Percentiles rank a stretch among this genome's conserved stretches.
These are phyloP conservation scores for Trachelus stipa DNA, from an alignment of 2,888 invertebrate genomes.

Conservation along the genomic window DNA sequence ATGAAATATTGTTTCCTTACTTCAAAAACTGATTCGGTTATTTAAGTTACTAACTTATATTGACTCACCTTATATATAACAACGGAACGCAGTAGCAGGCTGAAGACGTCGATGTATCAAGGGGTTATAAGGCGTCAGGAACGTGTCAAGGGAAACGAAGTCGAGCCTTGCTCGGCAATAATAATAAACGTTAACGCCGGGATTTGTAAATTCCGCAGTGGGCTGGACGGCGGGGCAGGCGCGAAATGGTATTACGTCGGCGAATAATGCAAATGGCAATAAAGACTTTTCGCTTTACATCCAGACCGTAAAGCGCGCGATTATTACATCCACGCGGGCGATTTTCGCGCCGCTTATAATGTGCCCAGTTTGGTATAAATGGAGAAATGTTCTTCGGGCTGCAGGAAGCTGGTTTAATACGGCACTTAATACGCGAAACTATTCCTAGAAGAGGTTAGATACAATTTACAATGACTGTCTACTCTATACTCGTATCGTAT, in stretches of 20 bases:
- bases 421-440: background rate
- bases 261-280: constrained; percentile 13
- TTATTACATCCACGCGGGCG: background rate
- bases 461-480: background rate
- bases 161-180: background rate
- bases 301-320: background rate
- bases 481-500: background rate
- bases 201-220: constrained; percentile 4
- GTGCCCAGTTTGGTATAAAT: background rate
- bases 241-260: constrained; percentile 2
- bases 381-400: background rate
- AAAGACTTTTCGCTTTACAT: constrained; percentile 5
- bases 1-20: background rate
- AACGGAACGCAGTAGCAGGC: background rate
- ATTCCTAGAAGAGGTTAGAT: background rate
- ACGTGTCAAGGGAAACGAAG: background rate
- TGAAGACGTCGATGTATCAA: background rate
- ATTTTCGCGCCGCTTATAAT: background rate
- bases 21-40: background rate
- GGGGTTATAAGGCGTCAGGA: background rate
- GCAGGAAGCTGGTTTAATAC: background rate
- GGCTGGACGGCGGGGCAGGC: background rate
- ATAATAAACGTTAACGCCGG: background rate
- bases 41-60: background rate
- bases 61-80: background rate